These are phyloP conservation scores for Saxidomus purpurata DNA, from an alignment of 1,140 invertebrate species.

Conservation along the genomic window DNA sequence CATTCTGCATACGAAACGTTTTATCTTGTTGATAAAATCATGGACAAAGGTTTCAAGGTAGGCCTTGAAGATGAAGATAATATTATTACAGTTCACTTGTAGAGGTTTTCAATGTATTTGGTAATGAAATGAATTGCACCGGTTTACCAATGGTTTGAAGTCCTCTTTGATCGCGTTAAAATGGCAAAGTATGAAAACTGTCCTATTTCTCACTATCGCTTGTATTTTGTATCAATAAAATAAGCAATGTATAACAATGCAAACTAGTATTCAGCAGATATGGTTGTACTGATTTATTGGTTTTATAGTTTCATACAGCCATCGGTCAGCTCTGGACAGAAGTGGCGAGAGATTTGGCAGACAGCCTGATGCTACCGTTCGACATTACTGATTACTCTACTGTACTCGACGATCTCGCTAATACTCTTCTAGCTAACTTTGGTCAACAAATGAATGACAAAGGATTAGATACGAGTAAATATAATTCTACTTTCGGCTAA, in stretches of 20 bases:
- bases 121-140: too few species aligned
- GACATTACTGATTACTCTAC: slow-evolving; percentile 77
- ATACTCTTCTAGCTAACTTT: neutral
- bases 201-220: too few species aligned
- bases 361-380: slow-evolving; percentile 85
- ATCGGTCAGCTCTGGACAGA: slow-evolving; percentile 83
- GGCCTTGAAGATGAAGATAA: too few species aligned
- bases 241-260: too few species aligned
- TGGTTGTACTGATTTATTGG: too few species aligned
- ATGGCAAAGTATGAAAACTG: too few species aligned
- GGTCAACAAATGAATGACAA: neutral
- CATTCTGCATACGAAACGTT: slow-evolving; percentile 65
- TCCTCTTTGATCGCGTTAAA: too few species aligned
- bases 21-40: slow-evolving; percentile 49
- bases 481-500: neutral
- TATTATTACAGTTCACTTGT: too few species aligned
- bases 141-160: too few species aligned
- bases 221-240: too few species aligned
- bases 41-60: slow-evolving; percentile 64
- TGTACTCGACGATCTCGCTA: slow-evolving; percentile 55
- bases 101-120: too few species aligned
- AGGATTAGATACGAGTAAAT: slow-evolving; percentile 27
- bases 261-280: too few species aligned
- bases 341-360: slow-evolving; percentile 82
- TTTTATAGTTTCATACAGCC: slow-evolving; percentile 82